Evolutionary conservation across 2,113 vertebrate genomes (phyloP), one percentile per base, ranked within the genome.

Genomic region (Proterorhinus semilunaris): DNA sequence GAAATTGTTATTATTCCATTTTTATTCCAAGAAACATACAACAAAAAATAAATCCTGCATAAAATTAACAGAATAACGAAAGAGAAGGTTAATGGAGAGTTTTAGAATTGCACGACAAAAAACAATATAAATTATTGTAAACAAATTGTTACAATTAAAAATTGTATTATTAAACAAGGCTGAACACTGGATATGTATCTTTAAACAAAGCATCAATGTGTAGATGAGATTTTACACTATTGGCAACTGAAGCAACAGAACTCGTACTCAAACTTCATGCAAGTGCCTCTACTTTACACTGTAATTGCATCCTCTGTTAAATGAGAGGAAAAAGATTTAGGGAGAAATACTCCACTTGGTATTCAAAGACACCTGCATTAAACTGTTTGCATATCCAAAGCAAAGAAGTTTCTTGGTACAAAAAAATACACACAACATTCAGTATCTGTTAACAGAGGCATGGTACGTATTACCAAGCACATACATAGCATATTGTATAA

Each of bases 371-470:
- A 53, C 68, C 51, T 54, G 68, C 17, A 45, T 55, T 44, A 71
- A 51, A 69, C n/a, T 21, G 71, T 73, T 79, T 79, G 71, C 79
- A 81, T 81, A 77, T 36, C 4, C 27, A 36, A 36, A 36, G 63
- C 70, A 57, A 82, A 62, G 11, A 48, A 67, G 58, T 54, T 43
- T 8, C 4, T 12, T 72, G 53, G 74, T 67, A 71, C 43, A 69
- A 66, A 5, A 75, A 76, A 42, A 72, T 8, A 59, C 64, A 79
- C 81, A 36, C 27, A 36, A 88, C 85, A 87, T 90, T 90, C 88
- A 81, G 47, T 7, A 72, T 36, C 74, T 8, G 50, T 15, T 15
- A 27, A 76, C 74, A 59, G 74, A 80, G 61, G 63, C 10, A 57
- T 21, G 9, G 0, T 66, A 79, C 49, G 65, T 73, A 43, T 85